Evolutionary conservation across 2,888 invertebrate species (phyloP), one percentile per base, ranked within the genome.

Genomic region (Aelia acuminata): DNA sequence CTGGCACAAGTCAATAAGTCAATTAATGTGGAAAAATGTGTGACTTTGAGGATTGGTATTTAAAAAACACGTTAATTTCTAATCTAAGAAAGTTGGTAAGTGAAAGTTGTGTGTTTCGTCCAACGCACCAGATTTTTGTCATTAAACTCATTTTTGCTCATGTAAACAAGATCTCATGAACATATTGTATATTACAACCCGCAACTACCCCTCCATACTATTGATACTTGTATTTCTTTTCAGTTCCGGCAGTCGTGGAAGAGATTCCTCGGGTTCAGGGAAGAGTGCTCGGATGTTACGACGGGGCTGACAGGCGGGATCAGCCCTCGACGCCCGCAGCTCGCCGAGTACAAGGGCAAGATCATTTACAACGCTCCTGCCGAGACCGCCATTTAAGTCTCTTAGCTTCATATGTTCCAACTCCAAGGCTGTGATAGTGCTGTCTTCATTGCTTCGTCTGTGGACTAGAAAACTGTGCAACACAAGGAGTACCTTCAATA

Each of bases 191-290:
- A n/a, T n/a, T n/a, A n/a, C n/a, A n/a, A n/a, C n/a, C n/a, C n/a
- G n/a, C n/a, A n/a, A n/a, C n/a, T n/a, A n/a, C n/a, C n/a, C n/a
- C n/a, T n/a, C n/a, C n/a, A n/a, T n/a, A n/a, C n/a, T n/a, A n/a
- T n/a, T n/a, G n/a, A n/a, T n/a, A n/a, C n/a, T n/a, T 43, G 43
- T 43, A 31, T 75, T 86, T 85, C 0, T 15, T 86, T 86, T 1
- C 86, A 88, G 88, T 88, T 88, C 80, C 50, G 86, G n/a, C 88
- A 88, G 86, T 88, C 88, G 1, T 88, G 88, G 88, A 88, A 84
- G 49, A 49, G 53, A 48, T 11, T 85, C 22, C 57, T 88, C 0
- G 88, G 88, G 11, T 57, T 49, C 43, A 26, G 86, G 3, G 86
- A 84, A 13, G 84, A 63, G 1, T 31, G 22, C 35, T 84, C 88